A percentile compares a stretch with the other conserved stretches of the same genome.
phyloP scores from a whole-genome alignment of 2,113 vertebrate genomes.

The Danio rerio region DNA sequence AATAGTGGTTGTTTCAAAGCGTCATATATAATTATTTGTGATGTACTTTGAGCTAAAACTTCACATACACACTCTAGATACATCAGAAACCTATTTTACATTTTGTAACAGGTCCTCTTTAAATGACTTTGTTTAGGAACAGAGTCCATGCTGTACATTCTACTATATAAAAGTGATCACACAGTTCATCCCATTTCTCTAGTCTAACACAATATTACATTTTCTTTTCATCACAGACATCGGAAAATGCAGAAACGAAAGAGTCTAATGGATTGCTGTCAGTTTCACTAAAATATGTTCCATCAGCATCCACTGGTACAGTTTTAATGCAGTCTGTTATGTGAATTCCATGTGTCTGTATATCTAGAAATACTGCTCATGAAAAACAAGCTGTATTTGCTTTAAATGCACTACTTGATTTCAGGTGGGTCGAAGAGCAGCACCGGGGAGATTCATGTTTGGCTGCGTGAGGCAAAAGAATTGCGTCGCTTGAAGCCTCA shows the following conservation, averaged over 20 bases:
- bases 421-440: conserved; percentile 51
- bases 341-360: not conserved
- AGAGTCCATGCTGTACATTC: not conserved
- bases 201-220: not conserved
- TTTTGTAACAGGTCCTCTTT: too few relatives aligned
- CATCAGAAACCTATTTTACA: too few relatives aligned
- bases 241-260: conserved; percentile 44
- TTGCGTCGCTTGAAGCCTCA: conserved; percentile 54
- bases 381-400: not conserved
- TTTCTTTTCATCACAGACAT: conserved; percentile 44
- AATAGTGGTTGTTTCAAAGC: too few relatives aligned
- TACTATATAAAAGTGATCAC: not conserved
- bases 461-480: conserved; percentile 59
- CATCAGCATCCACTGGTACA: conserved; percentile 53
- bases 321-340: not conserved
- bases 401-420: not conserved
- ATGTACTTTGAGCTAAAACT: too few relatives aligned
- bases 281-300: conserved; percentile 60
- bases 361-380: not conserved
- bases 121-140: not conserved
- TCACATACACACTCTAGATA: too few relatives aligned
- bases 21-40: too few relatives aligned
- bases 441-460: conserved; percentile 60
- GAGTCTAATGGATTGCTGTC: conserved; percentile 52
- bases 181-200: not conserved